These are phyloP conservation scores for Lycodopsis pacificus DNA, from an alignment of 2,797 vertebrate species.

Conservation along the genomic window DNA sequence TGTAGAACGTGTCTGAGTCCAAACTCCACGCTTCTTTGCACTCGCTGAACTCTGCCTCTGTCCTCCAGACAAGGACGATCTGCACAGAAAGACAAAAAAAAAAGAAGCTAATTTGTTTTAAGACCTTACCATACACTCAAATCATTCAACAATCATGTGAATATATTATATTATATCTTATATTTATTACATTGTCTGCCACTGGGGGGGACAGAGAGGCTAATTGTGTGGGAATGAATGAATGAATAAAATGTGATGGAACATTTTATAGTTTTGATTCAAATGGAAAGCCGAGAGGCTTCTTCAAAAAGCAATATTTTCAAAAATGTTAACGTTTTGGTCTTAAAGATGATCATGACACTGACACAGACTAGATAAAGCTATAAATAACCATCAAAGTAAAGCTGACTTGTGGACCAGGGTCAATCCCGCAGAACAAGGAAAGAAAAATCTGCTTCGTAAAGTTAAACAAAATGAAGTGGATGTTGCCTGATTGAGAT, in stretches of 20 bases:
- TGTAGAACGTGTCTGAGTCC: conserved; percentile 89
- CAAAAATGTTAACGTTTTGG: not conserved
- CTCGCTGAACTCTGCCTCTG: conserved; percentile 86
- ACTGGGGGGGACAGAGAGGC: conserved; percentile 13
- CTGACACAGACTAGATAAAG: not conserved
- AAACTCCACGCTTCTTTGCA: conserved; percentile 87
- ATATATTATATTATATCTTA: not conserved
- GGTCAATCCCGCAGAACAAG: not conserved
- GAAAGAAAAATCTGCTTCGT: not conserved
- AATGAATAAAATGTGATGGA: not conserved
- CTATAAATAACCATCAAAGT: not conserved
- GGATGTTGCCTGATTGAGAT: not conserved
- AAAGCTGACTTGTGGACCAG: not conserved
- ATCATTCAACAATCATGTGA: not conserved
- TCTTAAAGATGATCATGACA: not conserved
- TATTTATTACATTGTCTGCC: no score
- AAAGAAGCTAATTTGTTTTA: not conserved
- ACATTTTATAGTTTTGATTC: not conserved
- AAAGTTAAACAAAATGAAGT: not conserved
- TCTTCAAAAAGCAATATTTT: not conserved
- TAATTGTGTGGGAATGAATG: not conserved
- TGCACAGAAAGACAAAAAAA: conserved; percentile 62
- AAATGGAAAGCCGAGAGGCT: not conserved
- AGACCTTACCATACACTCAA: not conserved
- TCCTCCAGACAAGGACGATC: conserved; percentile 93